Evolutionary conservation across 2,888 invertebrate genomes (phyloP).

Genomic region (Trileptium ribeirensis): DNA sequence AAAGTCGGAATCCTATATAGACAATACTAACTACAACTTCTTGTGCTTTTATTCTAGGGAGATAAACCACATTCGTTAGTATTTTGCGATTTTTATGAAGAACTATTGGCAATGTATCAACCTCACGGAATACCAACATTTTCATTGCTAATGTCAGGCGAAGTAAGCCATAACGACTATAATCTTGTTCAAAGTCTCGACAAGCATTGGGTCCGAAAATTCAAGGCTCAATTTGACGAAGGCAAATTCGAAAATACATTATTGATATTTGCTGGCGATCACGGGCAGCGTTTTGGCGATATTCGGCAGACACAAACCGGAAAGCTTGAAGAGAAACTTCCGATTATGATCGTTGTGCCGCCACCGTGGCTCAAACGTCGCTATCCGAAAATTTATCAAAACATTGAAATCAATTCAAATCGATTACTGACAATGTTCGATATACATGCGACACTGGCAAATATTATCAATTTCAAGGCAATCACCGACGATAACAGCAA

Average conservation of each 20-base stretch:
- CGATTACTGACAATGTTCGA: constrained; percentile 1
- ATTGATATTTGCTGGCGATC: neutral
- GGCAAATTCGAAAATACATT: constrained; percentile 7
- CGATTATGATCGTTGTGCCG: neutral
- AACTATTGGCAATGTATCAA: neutral
- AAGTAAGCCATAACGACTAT: constrained; percentile 7
- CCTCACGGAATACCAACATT: neutral
- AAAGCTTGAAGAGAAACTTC: constrained; percentile 12
- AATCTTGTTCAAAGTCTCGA: neutral
- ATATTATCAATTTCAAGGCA: neutral
- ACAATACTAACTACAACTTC: too few relatives aligned
- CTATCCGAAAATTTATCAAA: neutral
- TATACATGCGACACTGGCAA: neutral
- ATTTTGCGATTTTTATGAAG: neutral
- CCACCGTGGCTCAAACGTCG: neutral
- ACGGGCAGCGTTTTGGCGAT: neutral
- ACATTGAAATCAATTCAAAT: neutral
- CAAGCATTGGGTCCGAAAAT: neutral
- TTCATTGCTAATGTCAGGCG: neutral
- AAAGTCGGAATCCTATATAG: too few relatives aligned
- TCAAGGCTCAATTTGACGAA: neutral
- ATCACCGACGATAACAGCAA: neutral
- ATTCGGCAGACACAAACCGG: constrained; percentile 1
- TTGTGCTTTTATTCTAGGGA: neutral
- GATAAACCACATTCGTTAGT: constrained; percentile 8